Base-by-base conservation (phyloP, 2,113 vertebrate species). In the Andinoacara biseriatus region DNA sequence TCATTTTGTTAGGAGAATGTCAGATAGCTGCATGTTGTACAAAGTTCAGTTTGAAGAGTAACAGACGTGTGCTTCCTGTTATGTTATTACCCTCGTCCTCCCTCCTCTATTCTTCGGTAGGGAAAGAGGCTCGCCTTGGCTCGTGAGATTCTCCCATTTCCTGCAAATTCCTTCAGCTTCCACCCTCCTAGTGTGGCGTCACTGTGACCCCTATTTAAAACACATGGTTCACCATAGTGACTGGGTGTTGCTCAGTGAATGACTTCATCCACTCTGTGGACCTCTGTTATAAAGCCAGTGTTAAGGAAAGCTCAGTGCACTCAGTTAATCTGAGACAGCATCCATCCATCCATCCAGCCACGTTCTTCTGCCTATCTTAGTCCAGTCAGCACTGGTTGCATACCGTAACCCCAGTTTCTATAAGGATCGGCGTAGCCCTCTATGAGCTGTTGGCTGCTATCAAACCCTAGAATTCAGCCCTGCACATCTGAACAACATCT, bases 181-280 rank as follows among this genome's bases (percentile, higher is more conserved):
- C 62, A 40, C 87, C 75, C 82, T 84, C 80, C 60, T 74, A 78
- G 22, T 78, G n/a, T 89, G 83, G 20, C 33, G 31, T 90, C 75
- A 85, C 49, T 22, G 0, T 59, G 74, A 75, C 26, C 54, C 24
- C 76, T 84, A 5, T 60, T 62, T 57, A 74, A 14, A 90, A 89
- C 87, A 90, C 84, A 88, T 90, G 90, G 56, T 72, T 92, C 80
- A 10, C 85, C 58, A 61, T 89, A 35, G 89, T 84, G 90, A 92
- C 89, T 54, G 82, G 76, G 81, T 80, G 82, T 57, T 38, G 33
- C 60, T 83, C 4, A 60, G 24, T 69, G 29, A 77, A 26, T 87
- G 76, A 91, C 83, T 61, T 90, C 86, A 89, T 81, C 81, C 6
- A 8, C 38, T 80, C 2, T 49, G 63, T 69, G 15, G 40, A 49